These are phyloP conservation scores for Aleiodes leptofemur DNA, from an alignment of 2,888 invertebrate species.

Conservation along the genomic window DNA sequence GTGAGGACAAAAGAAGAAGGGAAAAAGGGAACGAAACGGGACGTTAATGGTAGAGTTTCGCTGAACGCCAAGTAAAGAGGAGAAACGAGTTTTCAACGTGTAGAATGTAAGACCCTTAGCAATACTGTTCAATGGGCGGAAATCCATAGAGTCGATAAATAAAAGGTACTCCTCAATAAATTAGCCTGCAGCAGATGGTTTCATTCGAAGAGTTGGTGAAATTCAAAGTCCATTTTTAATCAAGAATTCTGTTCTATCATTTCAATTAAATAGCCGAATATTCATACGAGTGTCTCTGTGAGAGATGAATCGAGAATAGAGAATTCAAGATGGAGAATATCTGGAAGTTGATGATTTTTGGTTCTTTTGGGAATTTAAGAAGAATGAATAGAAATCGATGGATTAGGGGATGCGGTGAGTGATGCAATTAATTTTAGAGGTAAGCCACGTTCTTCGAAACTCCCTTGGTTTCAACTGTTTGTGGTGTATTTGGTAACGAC, in stretches of 20 bases:
- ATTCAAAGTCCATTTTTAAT: background rate
- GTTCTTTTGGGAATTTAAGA: conserved; percentile 51
- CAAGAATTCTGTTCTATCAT: background rate
- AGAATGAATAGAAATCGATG: conserved; percentile 41
- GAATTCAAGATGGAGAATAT: background rate
- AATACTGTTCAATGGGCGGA: conserved; percentile 49
- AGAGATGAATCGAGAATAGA: background rate
- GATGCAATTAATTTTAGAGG: conserved; percentile 69
- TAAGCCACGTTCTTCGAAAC: conserved; percentile 54
- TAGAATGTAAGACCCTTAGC: conserved; percentile 41
- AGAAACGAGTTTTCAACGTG: conserved; percentile 47
- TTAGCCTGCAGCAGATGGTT: conserved; percentile 61
- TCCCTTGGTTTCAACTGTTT: conserved; percentile 59
- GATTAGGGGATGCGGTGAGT: conserved; percentile 60
- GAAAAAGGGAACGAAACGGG: background rate
- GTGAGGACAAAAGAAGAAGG: conserved; percentile 2
- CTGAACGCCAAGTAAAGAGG: conserved; percentile 28
- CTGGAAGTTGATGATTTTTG: background rate
- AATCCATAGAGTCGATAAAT: conserved; percentile 49
- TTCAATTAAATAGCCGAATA: background rate
- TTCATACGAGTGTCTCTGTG: background rate
- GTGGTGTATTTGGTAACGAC: conserved; percentile 66
- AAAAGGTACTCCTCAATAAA: conserved; percentile 60
- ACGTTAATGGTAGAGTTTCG: conserved; percentile 25
- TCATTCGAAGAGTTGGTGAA: conserved; percentile 45